Percentiles rank a stretch among this genome's conserved stretches.
Evolutionary conservation across 2,888 invertebrate species (phyloP).

Genomic region (Phalangium opilio): DNA sequence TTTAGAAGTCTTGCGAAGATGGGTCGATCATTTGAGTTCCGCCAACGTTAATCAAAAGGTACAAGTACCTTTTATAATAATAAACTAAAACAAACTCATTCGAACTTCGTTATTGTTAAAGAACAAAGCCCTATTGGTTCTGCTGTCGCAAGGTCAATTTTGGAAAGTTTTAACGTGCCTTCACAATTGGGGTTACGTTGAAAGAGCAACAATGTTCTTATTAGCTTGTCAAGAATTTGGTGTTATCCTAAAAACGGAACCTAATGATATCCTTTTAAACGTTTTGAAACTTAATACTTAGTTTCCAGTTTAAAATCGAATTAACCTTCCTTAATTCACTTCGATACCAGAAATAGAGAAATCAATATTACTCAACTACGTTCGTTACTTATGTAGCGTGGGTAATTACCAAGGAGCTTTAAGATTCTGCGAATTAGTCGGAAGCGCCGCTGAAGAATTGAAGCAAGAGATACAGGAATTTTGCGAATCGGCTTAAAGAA

Average conservation of each 20-base stretch:
- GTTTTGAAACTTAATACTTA: not conserved
- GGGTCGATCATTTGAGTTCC: conserved; percentile 36
- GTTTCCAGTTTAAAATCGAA: not conserved
- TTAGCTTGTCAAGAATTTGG: conserved; percentile 34
- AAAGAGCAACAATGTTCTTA: conserved; percentile 34
- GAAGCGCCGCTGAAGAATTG: conserved; percentile 31
- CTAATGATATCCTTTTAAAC: conserved; percentile 25
- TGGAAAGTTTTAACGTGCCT: conserved; percentile 34
- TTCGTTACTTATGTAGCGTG: conserved; percentile 29
- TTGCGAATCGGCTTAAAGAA: not conserved
- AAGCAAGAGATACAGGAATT: conserved; percentile 28
- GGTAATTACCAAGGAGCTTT: conserved; percentile 30
- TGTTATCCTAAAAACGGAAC: conserved; percentile 25
- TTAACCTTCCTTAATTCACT: conserved; percentile 6
- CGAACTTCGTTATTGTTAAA: not conserved
- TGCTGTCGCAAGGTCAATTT: conserved; percentile 37
- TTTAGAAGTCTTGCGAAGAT: conserved; percentile 37
- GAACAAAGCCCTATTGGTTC: conserved; percentile 29
- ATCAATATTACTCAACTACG: conserved; percentile 33
- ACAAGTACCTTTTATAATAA: no score
- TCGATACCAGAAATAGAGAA: conserved; percentile 12
- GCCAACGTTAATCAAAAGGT: conserved; percentile 36
- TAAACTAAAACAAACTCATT: not conserved
- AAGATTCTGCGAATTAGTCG: conserved; percentile 30
- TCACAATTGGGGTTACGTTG: conserved; percentile 31